These are phyloP conservation scores for Poeciliopsis prolifica DNA, from an alignment of 2,113 vertebrate species.

Conservation along the genomic window DNA sequence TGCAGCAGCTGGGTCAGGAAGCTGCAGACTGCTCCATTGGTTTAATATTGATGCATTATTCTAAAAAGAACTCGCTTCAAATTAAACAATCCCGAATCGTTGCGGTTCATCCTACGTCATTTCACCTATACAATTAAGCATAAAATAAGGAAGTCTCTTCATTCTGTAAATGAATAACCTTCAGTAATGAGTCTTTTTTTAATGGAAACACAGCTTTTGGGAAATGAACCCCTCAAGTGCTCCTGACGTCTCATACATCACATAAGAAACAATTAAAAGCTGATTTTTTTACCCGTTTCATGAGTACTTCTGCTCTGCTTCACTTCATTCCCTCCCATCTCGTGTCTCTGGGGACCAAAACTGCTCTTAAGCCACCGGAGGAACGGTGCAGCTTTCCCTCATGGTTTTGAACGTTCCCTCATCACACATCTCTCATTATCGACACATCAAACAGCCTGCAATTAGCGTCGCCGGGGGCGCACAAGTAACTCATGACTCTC, in stretches of 20 bases:
- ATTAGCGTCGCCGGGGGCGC: conserved; percentile 38
- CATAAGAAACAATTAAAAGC: conserved; percentile 28
- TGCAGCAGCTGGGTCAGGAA: not conserved
- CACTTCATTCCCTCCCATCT: conserved; percentile 4
- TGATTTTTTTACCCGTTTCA: not conserved
- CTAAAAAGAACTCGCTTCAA: not conserved
- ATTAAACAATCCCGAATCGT: not conserved
- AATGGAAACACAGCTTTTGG: conserved; percentile 21
- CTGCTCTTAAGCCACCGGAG: conserved; percentile 13
- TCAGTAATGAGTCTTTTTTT: conserved; percentile 3
- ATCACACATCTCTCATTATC: conserved; percentile 41
- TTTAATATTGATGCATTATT: not conserved
- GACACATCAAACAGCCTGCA: conserved; percentile 41
- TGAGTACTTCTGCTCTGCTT: not conserved
- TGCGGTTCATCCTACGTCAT: not conserved
- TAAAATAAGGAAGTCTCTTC: not conserved
- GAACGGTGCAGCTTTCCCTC: not conserved
- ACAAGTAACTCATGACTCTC: conserved; percentile 36
- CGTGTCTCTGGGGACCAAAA: not conserved
- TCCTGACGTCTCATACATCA: conserved; percentile 37
- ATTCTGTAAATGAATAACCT: conserved; percentile 7
- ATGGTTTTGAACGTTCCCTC: conserved; percentile 1
- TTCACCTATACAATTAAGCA: not conserved
- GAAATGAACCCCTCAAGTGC: conserved; percentile 29
- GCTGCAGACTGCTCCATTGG: not conserved